phyloP scores from a whole-genome alignment of 2,113 vertebrate genomes.

The Pangasianodon gigas region DNA sequence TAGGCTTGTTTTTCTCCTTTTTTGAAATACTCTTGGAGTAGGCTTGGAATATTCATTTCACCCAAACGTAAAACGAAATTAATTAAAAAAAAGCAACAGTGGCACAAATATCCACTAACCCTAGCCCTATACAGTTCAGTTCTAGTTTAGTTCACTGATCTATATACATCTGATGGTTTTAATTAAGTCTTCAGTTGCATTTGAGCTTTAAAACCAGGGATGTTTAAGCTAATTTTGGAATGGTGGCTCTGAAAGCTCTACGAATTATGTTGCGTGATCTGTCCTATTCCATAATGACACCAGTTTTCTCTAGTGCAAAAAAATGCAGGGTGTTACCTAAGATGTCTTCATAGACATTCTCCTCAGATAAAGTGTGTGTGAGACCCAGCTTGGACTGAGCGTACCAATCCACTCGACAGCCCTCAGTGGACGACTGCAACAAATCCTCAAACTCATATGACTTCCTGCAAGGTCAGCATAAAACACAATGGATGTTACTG shows the following conservation, averaged over 20 bases:
- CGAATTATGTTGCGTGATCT: background rate
- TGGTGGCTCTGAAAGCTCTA: background rate
- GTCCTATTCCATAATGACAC: background rate
- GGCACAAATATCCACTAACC: background rate
- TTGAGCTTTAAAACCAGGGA: background rate
- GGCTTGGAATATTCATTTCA: background rate
- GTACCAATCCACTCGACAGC: slow-evolving; percentile 86
- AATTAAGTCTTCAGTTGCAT: background rate
- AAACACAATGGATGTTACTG: slow-evolving; percentile 39
- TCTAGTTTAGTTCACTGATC: background rate
- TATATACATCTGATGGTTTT: background rate
- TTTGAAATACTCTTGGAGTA: background rate
- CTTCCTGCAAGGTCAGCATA: slow-evolving; percentile 78
- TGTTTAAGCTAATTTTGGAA: background rate
- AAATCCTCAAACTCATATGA: slow-evolving; percentile 97
- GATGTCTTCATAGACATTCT: slow-evolving; percentile 97
- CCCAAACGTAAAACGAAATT: background rate
- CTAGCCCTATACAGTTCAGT: no score
- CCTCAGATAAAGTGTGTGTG: slow-evolving; percentile 95
- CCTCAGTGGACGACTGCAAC: slow-evolving; percentile 83
- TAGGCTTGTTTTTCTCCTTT: slow-evolving; percentile 1
- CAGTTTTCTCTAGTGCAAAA: background rate
- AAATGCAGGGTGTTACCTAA: slow-evolving; percentile 77
- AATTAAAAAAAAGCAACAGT: background rate
- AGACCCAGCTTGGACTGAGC: slow-evolving; percentile 90